Evolutionary conservation across 2,888 invertebrate genomes (phyloP), one percentile per base, ranked within the genome.

Genomic region (Melieria crassipennis): DNA sequence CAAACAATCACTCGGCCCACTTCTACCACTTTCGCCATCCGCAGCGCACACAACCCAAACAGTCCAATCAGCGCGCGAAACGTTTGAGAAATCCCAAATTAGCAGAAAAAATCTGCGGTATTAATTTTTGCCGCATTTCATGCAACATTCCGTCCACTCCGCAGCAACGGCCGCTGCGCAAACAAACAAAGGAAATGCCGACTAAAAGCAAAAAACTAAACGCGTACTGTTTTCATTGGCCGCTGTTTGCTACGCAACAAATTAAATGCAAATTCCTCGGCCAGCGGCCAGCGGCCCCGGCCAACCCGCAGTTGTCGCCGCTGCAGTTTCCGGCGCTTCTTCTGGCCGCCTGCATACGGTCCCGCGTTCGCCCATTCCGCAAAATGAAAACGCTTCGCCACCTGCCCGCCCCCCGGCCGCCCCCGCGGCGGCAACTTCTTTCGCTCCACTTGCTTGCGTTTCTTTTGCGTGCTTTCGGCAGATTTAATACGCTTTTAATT

Each of bases 401-500:
- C 42, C 43, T 30, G 6, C 43, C 43, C 16, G n/a, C n/a, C 43
- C 42, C n/a, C 57, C 43, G 11, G n/a, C 43, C 43, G 5, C 5
- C n/a, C 43, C 11, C 3, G 7, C 11, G 42, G 63, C 42, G 7
- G 5, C 50, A 13, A 9, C 5, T n/a, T n/a, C 52, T 30, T 30
- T 30, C 30, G 30, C 30, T 30, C 30, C 30, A 30, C 30, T 69
- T 45, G 45, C 9, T 55, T 7, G 16, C 13, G 5, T 46, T 50
- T 52, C 45, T 56, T 60, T 61, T 50, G n/a, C n/a, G 9, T 4
- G 9, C 6, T 63, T 64, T 47, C 4, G 30, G 16, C 30, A 50
- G 50, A 46, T 67, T 75, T 79, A 77, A 80, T 81, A 74, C 75
- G 78, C 76, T 82, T 82, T 82, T 82, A 82, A 82, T 82, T 82